Percentiles rank a stretch among this genome's conserved stretches.
These are phyloP conservation scores for Crioceris asparagi DNA, from an alignment of 2,888 invertebrate species.

Conservation along the genomic window DNA sequence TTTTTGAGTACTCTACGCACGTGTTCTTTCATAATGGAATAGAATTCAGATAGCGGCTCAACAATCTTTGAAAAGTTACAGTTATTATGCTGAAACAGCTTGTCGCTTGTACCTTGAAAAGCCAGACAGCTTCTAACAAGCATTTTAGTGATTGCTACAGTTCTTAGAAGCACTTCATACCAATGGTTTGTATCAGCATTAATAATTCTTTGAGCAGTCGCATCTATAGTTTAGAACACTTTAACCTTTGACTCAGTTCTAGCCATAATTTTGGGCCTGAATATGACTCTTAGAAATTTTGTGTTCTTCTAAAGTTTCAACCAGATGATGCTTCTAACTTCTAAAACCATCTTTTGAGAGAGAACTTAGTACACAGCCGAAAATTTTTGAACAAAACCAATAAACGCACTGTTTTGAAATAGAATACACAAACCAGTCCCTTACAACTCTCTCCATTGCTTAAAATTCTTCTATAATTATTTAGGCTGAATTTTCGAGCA, in stretches of 20 bases:
- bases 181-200: constrained; percentile 5
- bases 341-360: constrained; percentile 3
- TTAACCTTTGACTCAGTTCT: not conserved
- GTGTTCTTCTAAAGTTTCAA: constrained; percentile 3
- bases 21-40: too few relatives aligned
- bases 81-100: constrained; percentile 7
- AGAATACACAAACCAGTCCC: constrained; percentile 18
- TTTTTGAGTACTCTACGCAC: too few relatives aligned
- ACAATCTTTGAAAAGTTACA: constrained; percentile 7
- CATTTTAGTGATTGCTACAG: constrained; percentile 5
- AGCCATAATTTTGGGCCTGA: constrained; percentile 3
- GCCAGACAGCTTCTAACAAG: constrained; percentile 2
- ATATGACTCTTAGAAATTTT: constrained; percentile 2
- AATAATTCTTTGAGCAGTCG: not conserved
- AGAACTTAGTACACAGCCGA: not conserved
- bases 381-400: constrained; percentile 19
- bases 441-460: constrained; percentile 2
- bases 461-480: not conserved
- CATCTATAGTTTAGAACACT: constrained; percentile 6
- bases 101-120: constrained; percentile 6
- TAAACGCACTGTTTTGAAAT: constrained; percentile 16
- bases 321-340: constrained; percentile 5
- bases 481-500: not conserved
- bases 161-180: constrained; percentile 5
- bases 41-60: too few relatives aligned